A percentile compares a stretch with the other conserved stretches of the same genome.
phyloP scores from a whole-genome alignment of 2,888 invertebrate species.

The Chrysodeixis includens region DNA sequence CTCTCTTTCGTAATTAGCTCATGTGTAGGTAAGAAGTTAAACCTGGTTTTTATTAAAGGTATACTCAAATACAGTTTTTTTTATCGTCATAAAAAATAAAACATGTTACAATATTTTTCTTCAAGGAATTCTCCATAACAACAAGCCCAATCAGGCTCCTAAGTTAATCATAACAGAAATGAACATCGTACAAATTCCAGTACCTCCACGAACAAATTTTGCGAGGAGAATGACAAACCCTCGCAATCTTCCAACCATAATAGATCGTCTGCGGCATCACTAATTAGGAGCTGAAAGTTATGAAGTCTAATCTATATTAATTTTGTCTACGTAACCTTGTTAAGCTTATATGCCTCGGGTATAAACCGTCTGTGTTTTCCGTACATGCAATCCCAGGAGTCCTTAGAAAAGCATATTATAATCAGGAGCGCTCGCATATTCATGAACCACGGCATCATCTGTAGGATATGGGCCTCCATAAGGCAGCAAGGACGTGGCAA shows the following conservation, averaged over 20 bases:
- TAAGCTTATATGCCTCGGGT: conserved; percentile 42
- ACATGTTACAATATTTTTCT: neutral
- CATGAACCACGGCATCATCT: conserved; percentile 49
- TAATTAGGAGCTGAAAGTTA: conserved; percentile 43
- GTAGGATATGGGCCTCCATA: conserved; percentile 35
- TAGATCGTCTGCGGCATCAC: conserved; percentile 36
- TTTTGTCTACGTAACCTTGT: conserved; percentile 39
- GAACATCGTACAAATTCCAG: neutral
- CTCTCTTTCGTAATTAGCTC: too few relatives aligned
- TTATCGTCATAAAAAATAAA: too few relatives aligned
- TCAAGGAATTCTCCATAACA: neutral
- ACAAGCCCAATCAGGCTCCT: neutral
- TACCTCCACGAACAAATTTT: neutral
- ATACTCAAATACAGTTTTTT: too few relatives aligned
- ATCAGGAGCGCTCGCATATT: conserved; percentile 50
- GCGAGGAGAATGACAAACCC: neutral
- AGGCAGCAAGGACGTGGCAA: conserved; percentile 16
- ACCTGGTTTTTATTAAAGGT: too few relatives aligned
- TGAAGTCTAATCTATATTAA: conserved; percentile 51
- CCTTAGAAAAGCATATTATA: conserved; percentile 51
- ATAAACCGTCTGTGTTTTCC: conserved; percentile 51
- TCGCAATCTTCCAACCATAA: neutral
- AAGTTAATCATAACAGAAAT: neutral
- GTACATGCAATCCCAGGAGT: conserved; percentile 31
- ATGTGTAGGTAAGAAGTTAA: neutral